Percentiles rank a stretch among this genome's conserved stretches.
Conservation (phyloP, 2,113 vertebrate genomes). For the Climacteris rufus region DNA sequence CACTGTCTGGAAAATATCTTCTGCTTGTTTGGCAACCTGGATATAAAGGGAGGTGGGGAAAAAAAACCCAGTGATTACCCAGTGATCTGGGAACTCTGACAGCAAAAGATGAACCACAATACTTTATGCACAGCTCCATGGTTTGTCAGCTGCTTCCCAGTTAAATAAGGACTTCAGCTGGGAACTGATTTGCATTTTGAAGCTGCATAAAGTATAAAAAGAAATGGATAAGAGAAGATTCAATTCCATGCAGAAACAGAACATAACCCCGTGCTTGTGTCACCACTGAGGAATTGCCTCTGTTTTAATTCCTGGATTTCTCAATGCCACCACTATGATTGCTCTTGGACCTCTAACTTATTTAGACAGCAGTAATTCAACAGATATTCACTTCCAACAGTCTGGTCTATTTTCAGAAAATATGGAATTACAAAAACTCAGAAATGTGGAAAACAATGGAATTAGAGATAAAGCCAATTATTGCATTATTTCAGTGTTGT, state of each 20-base stretch:
- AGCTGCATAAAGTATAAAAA: neutral
- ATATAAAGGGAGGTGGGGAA: neutral
- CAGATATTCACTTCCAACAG: constrained; percentile 52
- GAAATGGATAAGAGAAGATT: neutral
- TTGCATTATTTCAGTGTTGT: neutral
- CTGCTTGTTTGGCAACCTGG: constrained; percentile 79
- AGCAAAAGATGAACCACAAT: neutral
- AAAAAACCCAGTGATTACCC: neutral
- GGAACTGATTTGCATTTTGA: neutral
- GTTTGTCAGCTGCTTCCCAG: neutral
- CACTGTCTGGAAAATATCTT: constrained; percentile 77
- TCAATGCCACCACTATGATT: neutral
- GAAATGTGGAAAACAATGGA: neutral
- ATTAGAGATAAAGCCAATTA: neutral
- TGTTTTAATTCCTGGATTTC: neutral
- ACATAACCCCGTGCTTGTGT: neutral
- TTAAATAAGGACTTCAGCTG: neutral
- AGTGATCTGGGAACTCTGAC: neutral
- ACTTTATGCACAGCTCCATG: neutral
- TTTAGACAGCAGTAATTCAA: neutral
- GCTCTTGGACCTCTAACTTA: neutral
- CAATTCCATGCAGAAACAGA: neutral
- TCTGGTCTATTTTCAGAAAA: neutral
- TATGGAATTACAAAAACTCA: neutral
- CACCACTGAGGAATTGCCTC: neutral